Percentiles rank a stretch among this genome's conserved stretches.
Conservation (phyloP, 1,140 invertebrate genomes). For the Neodiprion pinetum region DNA sequence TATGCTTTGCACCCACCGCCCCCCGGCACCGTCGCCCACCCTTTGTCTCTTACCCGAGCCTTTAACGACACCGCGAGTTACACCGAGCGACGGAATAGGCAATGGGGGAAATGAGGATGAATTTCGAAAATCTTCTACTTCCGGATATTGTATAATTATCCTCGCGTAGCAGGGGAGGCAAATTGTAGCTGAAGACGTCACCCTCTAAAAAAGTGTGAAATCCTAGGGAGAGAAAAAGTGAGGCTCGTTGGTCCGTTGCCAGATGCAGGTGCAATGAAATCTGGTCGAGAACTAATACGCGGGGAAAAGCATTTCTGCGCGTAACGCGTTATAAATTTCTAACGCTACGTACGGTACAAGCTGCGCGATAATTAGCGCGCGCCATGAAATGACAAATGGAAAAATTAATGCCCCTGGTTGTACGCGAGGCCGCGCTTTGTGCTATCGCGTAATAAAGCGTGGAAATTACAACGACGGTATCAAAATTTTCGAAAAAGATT, state of each 20-base stretch:
- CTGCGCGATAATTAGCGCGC: background rate
- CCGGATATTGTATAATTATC: background rate
- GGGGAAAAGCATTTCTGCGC: background rate
- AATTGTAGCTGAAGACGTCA: too few species aligned
- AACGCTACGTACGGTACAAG: background rate
- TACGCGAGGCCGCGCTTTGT: background rate
- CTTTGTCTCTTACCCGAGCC: background rate
- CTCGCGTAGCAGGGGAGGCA: too few species aligned
- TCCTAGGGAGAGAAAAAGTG: too few species aligned
- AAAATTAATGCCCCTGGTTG: background rate
- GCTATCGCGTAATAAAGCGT: background rate
- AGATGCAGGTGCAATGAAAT: too few species aligned
- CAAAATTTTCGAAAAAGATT: background rate
- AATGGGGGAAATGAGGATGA: background rate
- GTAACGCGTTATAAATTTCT: conserved; percentile 1
- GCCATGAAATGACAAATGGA: background rate
- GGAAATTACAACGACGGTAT: background rate
- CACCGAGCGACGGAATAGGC: too few species aligned
- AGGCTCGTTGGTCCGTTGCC: too few species aligned
- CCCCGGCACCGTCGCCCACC: background rate
- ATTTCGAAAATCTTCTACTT: background rate
- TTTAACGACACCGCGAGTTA: background rate
- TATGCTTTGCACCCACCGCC: conserved; percentile 36
- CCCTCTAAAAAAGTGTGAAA: too few species aligned
- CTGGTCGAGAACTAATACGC: too few species aligned